Evolutionary conservation across 2,888 invertebrate species (phyloP).

Genomic region (Uropetala carovei): DNA sequence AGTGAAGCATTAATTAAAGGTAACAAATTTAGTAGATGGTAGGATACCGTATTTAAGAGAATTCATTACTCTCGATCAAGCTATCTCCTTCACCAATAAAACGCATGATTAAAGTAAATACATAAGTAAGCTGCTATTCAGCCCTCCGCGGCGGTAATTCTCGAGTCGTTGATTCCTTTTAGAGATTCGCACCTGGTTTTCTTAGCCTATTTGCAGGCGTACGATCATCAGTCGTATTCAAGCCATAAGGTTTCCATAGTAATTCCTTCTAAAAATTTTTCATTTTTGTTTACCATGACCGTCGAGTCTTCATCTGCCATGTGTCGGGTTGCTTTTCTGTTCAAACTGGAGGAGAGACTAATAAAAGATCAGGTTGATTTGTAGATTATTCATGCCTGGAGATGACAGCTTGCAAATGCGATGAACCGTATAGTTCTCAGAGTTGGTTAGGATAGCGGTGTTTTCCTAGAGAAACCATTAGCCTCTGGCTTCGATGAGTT

Average conservation of each 20-base stretch:
- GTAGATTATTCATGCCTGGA: slow-evolving; percentile 43
- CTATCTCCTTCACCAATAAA: background rate
- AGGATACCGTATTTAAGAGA: background rate
- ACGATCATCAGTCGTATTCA: no score
- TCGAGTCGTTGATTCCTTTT: no score
- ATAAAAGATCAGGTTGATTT: background rate
- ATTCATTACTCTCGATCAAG: background rate
- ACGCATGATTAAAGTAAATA: no score
- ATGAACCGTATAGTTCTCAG: background rate
- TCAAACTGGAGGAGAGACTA: background rate
- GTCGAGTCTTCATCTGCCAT: background rate
- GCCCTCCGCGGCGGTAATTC: no score
- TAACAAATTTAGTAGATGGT: background rate
- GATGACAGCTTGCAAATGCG: slow-evolving; percentile 51
- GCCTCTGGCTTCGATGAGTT: slow-evolving; percentile 30
- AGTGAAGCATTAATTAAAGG: no score
- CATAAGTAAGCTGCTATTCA: no score
- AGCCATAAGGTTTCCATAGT: no score
- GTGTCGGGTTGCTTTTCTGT: background rate
- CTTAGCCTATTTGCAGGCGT: no score
- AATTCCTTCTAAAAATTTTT: no score
- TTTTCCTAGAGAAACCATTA: slow-evolving; percentile 59
- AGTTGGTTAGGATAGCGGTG: background rate
- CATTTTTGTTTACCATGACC: background rate
- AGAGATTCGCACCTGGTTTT: no score